A percentile compares a stretch with the other conserved stretches of the same genome.
Evolutionary conservation across 2,113 vertebrate species (phyloP).

Genomic region (Eretmochelys imbricata): DNA sequence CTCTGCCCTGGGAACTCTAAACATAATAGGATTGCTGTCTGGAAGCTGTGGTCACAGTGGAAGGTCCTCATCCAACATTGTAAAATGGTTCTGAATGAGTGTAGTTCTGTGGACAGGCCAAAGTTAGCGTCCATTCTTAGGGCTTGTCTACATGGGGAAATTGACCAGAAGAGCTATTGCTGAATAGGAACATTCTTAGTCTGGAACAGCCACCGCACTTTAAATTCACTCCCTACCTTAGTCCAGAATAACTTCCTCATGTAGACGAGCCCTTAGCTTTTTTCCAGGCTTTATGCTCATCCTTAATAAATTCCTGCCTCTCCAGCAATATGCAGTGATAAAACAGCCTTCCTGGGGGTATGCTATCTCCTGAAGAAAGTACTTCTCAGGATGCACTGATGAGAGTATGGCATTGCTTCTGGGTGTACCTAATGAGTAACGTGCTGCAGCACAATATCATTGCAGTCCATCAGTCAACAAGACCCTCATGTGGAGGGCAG

Average conservation of each 20-base stretch:
- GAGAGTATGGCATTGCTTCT: background rate
- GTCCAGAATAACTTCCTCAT: background rate
- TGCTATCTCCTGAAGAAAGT: background rate
- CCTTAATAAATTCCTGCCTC: background rate
- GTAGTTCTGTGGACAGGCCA: background rate
- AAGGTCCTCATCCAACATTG: background rate
- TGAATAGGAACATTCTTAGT: background rate
- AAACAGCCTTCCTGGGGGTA: background rate
- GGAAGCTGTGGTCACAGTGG: background rate
- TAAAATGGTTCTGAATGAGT: rapidly evolving
- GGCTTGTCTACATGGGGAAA: background rate
- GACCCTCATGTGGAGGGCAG: background rate
- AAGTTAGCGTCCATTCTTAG: background rate
- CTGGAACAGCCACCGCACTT: background rate
- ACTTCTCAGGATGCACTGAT: background rate
- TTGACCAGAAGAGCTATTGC: background rate
- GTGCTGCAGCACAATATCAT: background rate
- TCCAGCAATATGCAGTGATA: background rate
- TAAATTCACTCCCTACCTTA: background rate
- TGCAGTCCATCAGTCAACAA: background rate
- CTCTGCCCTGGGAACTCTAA: rapidly evolving
- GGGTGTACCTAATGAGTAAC: rapidly evolving
- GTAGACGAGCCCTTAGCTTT: background rate
- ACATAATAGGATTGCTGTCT: rapidly evolving
- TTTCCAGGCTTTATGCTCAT: background rate